These are phyloP conservation scores for Trichomalopsis sarcophagae DNA, from an alignment of 1,140 invertebrate species.

Conservation along the genomic window DNA sequence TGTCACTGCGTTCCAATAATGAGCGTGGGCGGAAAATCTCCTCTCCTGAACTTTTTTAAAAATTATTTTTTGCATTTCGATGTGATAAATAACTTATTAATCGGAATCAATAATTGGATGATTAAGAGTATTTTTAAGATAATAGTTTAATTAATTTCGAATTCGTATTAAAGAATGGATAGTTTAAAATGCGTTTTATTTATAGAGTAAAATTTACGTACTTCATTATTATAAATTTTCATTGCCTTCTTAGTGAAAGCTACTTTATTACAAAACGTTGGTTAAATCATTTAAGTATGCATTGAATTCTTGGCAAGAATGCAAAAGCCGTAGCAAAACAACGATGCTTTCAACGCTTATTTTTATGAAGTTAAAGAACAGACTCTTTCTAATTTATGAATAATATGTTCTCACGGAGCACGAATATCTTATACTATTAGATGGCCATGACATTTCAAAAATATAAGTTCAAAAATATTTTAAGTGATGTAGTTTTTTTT, in stretches of 20 bases:
- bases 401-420: neutral
- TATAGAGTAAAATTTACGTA: too few species aligned
- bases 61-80: neutral
- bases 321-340: neutral
- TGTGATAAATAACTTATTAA: neutral
- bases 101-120: neutral
- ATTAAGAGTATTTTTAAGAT: too few species aligned
- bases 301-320: slow-evolving; percentile 17
- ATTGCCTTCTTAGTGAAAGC: too few species aligned
- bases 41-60: neutral
- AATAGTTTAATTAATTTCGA: too few species aligned
- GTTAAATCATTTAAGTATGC: neutral
- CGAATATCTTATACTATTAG: neutral
- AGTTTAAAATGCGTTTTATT: too few species aligned
- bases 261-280: neutral
- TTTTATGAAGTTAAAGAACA: neutral
- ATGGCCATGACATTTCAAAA: neutral
- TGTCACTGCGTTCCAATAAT: neutral
- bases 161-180: too few species aligned
- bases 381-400: neutral
- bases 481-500: too few species aligned
- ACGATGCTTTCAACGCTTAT: neutral
- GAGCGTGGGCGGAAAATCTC: neutral
- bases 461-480: too few species aligned
- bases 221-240: too few species aligned